Evolutionary conservation across 2,888 invertebrate genomes (phyloP), one percentile per base, ranked within the genome.

Genomic region (Tribolium freemani): DNA sequence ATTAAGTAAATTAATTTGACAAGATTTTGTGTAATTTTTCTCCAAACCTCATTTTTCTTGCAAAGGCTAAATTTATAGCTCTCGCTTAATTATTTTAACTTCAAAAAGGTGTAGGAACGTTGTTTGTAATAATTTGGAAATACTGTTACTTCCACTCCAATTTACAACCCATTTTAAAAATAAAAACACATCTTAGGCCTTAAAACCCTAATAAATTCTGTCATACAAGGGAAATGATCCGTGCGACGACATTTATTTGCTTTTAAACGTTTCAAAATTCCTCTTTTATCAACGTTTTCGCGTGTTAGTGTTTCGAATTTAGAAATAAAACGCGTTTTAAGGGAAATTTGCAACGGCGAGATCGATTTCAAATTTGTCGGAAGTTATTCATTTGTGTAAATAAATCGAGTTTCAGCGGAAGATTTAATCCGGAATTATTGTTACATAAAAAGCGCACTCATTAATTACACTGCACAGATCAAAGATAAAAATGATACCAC

Each of bases 161-260:
- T 44, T 44, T 38, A 57, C 16, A 26, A 26, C 5, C 26, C 26
- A 38, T 38, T 38, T 5, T 38, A 38, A 60, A 60, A 60, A 21
- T 48, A 10, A 44, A 58, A 58, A 58, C 16, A 57, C 57, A 21
- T 26, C 45, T 48, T 60, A 8, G 8, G 4, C 16, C 21, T 5
- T 60, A 46, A 60, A 46, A 60, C 45, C 48, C 26, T 11, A 48
- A 46, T 60, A 60, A 60, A 60, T 60, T 60, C n/a, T 60, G 60
- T 60, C 48, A 45, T 30, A 30, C 48, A 30, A 48, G 9, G 26
- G 21, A 60, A 60, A 60, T 60, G 60, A 60, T 48, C 48, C 60
- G 60, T 60, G 13, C 10, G 46, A 45, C 26, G 60, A 60, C 60
- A 48, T 21, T 30, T 60, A 60, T 60, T 60, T 48, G 30, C 60